Evolutionary conservation across 2,797 vertebrate species (phyloP).

Genomic region (Sebastes diaconus): DNA sequence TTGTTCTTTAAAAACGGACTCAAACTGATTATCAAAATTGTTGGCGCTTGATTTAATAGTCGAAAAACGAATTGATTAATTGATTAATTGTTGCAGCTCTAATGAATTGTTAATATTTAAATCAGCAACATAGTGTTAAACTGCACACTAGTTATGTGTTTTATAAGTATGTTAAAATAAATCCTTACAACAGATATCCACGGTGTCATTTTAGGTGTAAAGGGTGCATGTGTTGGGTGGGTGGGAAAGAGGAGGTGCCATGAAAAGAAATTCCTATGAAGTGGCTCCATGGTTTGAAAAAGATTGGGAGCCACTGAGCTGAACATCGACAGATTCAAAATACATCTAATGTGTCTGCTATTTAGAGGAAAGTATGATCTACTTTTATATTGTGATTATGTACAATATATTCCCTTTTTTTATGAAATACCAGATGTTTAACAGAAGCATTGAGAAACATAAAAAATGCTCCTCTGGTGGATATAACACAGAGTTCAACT

Average conservation of each 20-base stretch:
- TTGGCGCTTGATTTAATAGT: no score
- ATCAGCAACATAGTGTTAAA: neutral
- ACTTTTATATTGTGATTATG: neutral
- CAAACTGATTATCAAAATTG: no score
- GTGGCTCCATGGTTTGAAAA: neutral
- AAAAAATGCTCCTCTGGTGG: slow-evolving; percentile 14
- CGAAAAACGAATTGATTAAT: no score
- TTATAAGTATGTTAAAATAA: neutral
- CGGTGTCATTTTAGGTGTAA: neutral
- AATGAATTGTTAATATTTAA: neutral
- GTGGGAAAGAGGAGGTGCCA: neutral
- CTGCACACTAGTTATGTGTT: neutral
- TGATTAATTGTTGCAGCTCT: no score
- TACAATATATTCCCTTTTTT: neutral
- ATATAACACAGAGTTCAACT: slow-evolving; percentile 25
- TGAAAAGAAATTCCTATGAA: neutral
- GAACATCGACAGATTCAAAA: neutral
- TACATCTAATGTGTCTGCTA: neutral
- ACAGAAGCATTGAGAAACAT: slow-evolving; percentile 9
- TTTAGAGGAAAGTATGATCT: neutral
- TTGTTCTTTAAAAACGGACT: no score
- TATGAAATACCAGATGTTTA: slow-evolving; percentile 41
- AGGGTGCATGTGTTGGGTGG: neutral
- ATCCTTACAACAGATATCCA: neutral
- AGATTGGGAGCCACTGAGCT: neutral